These are phyloP conservation scores for Anastrepha ludens DNA, from an alignment of 1,140 invertebrate species.

Conservation along the genomic window DNA sequence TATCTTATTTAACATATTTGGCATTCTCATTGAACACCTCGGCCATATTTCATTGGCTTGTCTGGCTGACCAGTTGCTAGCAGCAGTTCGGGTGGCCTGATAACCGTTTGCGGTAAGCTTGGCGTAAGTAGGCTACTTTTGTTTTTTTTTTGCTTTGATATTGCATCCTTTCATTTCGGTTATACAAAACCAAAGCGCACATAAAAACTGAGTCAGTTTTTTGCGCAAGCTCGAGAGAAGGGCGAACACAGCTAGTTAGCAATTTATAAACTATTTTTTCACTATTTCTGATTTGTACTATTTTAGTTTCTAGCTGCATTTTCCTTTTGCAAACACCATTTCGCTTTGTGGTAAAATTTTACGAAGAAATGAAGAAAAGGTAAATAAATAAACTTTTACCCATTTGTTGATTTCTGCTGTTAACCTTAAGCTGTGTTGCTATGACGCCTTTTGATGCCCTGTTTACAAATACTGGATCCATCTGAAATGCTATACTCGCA, in stretches of 20 bases:
- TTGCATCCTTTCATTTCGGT: background rate
- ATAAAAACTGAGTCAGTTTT: conserved; percentile 1
- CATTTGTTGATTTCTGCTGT: background rate
- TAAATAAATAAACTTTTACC: background rate
- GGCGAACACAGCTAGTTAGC: background rate
- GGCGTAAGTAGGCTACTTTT: background rate
- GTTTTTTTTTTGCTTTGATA: background rate
- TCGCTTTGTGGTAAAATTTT: background rate
- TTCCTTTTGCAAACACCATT: background rate
- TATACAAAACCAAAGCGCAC: background rate
- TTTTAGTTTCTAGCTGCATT: background rate
- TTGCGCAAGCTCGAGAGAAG: background rate
- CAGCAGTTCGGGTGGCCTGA: background rate
- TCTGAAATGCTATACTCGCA: too few species aligned
- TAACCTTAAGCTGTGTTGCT: background rate
- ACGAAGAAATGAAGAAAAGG: background rate
- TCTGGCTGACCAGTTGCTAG: background rate
- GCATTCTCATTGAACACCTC: background rate
- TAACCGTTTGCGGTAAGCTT: background rate
- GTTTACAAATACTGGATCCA: background rate
- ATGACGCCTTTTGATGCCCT: background rate
- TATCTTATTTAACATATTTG: conserved; percentile 18
- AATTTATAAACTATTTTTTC: background rate
- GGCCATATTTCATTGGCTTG: background rate
- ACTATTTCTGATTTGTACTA: too few species aligned